phyloP scores from a whole-genome alignment of 1,140 invertebrate genomes.

The Trichonephila clavipes region DNA sequence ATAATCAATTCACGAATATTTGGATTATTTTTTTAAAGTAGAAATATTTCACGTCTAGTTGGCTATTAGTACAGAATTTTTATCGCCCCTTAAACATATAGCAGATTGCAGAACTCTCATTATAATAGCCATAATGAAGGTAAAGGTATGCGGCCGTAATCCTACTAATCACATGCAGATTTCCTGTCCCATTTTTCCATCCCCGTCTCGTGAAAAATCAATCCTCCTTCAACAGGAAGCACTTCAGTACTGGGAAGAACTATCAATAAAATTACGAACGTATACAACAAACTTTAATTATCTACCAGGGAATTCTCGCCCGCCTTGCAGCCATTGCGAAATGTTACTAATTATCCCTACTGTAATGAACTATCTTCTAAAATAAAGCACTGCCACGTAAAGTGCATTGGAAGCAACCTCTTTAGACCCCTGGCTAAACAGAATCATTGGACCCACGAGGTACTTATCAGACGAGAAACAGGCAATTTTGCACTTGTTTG shows the following conservation, averaged over 20 bases:
- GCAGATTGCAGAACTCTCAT: too few relatives aligned
- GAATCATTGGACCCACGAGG: constrained; percentile 22
- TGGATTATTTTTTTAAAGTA: too few relatives aligned
- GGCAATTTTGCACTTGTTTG: constrained; percentile 40
- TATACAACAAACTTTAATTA: constrained; percentile 61
- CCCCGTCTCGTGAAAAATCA: not conserved
- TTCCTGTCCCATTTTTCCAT: not conserved
- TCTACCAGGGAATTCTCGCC: constrained; percentile 31
- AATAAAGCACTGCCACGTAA: constrained; percentile 22
- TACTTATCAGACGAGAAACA: constrained; percentile 50
- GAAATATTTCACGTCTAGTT: too few relatives aligned
- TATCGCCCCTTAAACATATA: too few relatives aligned
- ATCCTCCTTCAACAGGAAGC: not conserved
- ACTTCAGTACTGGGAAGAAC: not conserved
- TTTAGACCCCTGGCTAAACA: constrained; percentile 12
- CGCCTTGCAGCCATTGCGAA: not conserved
- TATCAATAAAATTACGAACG: constrained; percentile 61
- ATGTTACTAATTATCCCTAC: constrained; percentile 36
- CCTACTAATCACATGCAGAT: not conserved
- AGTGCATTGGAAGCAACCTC: not conserved
- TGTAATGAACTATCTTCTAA: constrained; percentile 34
- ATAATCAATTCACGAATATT: too few relatives aligned
- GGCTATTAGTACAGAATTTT: too few relatives aligned
- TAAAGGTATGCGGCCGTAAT: not conserved
- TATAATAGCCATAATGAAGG: not conserved